Base-by-base conservation (phyloP, 2,888 invertebrate species). In the Ophion ventricosus region DNA sequence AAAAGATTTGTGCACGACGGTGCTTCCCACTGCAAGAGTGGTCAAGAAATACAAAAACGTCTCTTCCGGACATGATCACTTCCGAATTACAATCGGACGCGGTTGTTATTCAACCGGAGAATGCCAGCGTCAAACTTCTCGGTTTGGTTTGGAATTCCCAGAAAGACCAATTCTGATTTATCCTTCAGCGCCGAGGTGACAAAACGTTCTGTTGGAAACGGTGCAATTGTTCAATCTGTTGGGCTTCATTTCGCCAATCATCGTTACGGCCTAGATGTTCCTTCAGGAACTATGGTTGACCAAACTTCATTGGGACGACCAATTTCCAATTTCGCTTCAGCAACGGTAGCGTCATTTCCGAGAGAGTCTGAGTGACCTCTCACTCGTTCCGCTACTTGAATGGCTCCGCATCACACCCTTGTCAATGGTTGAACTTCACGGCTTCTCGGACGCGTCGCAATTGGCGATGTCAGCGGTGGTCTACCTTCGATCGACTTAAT, bases 21-120 rank as follows among this genome's bases (percentile, higher is more conserved):
- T 54, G 72, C 0, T 72, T 72, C 11, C 70, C 59, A 20, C 72
- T 59, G 14, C 40, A 23, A 35, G 40, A 57, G 23, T 72, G 59
- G 72, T 61, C 26, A 1, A 2, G 25, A 0, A 26, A 61, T 11
- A 2, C 61, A 2, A 11, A n/a, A n/a, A n/a, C n/a, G n/a, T n/a
- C n/a, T n/a, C n/a, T n/a, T n/a, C n/a, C n/a, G n/a, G n/a, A n/a
- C n/a, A n/a, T n/a, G n/a, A n/a, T n/a, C n/a, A n/a, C n/a, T n/a
- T n/a, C n/a, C n/a, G n/a, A n/a, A n/a, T n/a, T n/a, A n/a, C n/a
- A n/a, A n/a, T n/a, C n/a, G n/a, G n/a, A n/a, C n/a, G n/a, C n/a
- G 14, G 54, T 49, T 8, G n/a, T 17, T 11, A 54, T 56, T 5
- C 54, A 35, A 54, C 0, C 59, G 14, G 25, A 61, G 11, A 25